Conservation (phyloP, 2,797 vertebrate genomes). For the Heliangelus exortis region DNA sequence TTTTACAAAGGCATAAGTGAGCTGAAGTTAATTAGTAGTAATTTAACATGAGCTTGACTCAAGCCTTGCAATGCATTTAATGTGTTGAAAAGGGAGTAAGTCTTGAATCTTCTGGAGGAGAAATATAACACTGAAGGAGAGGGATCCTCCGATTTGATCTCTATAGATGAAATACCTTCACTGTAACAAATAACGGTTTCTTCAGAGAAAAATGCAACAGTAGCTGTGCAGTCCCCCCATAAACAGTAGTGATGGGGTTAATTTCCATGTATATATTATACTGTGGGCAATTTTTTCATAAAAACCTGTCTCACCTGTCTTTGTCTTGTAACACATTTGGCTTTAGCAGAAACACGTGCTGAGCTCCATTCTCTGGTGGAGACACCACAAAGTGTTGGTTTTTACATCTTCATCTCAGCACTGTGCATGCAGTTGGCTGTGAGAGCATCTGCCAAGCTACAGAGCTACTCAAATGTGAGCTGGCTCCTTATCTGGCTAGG, state of each 20-base stretch:
- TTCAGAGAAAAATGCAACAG: neutral
- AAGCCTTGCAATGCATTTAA: neutral
- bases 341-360: neutral
- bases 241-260: neutral
- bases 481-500: neutral
- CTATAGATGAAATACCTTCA: neutral
- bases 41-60: neutral
- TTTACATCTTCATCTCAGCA: neutral
- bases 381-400: neutral
- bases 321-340: neutral
- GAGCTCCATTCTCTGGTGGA: fast-evolving
- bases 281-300: neutral
- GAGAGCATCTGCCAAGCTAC: slow-evolving; percentile 8
- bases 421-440: neutral
- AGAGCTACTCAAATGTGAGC: neutral
- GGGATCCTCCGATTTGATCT: neutral
- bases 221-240: neutral
- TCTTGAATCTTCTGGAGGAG: neutral
- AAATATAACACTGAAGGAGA: neutral
- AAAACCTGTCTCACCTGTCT: neutral
- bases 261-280: neutral
- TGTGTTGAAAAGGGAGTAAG: neutral
- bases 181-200: neutral
- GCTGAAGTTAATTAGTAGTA: neutral
- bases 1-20: neutral